Conservation (phyloP, 2,797 vertebrate species). For the Anguilla megastoma region DNA sequence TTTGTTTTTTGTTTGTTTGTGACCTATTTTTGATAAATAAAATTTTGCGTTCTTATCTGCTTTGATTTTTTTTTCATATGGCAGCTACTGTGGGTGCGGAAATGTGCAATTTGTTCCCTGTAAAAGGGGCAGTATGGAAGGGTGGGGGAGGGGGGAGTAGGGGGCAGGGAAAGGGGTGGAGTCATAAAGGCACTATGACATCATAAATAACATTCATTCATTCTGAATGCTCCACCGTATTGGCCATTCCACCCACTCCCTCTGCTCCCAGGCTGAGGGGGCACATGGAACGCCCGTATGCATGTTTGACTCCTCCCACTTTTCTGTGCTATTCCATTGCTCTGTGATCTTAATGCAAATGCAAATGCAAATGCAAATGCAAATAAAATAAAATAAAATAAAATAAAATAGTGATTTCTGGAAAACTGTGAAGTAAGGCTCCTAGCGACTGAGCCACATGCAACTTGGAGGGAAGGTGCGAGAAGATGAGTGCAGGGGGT, state of each 20-base stretch:
- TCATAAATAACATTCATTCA: background rate
- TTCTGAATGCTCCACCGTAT: background rate
- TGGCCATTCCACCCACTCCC: background rate
- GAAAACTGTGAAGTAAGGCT: conserved; percentile 31
- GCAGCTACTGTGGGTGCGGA: conserved; percentile 27
- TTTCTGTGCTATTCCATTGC: background rate
- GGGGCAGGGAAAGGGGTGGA: background rate
- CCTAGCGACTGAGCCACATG: conserved; percentile 38
- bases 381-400: too few relatives aligned
- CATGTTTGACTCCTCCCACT: background rate
- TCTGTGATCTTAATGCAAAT: background rate
- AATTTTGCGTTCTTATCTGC: conserved; percentile 46
- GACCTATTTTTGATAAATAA: conserved; percentile 68
- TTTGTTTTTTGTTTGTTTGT: conserved; percentile 46
- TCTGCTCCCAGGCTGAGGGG: background rate
- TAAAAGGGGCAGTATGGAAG: background rate
- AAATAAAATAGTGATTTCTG: conserved; percentile 37
- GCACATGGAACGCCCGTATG: background rate
- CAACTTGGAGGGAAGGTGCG: conserved; percentile 30
- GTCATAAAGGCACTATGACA: background rate
- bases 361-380: conserved; percentile 13
- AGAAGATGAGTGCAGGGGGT: background rate
- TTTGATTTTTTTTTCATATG: conserved; percentile 47
- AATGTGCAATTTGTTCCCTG: background rate
- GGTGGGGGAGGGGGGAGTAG: background rate